Evolutionary conservation across 2,797 vertebrate genomes (phyloP), one percentile per base, ranked within the genome.

Genomic region (Cyclopterus lumpus): DNA sequence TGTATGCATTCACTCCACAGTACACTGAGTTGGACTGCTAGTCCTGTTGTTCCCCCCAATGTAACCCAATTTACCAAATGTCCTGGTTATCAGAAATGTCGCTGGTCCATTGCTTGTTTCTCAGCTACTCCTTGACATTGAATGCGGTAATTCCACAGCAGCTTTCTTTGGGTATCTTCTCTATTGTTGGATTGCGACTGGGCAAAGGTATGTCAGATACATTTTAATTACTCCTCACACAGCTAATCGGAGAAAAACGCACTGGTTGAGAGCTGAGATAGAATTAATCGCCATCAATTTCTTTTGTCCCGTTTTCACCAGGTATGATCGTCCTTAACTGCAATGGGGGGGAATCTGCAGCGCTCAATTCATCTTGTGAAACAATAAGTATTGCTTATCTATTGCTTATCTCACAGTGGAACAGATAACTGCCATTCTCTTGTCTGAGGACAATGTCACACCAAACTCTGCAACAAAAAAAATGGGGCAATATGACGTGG

Each of bases 191-290:
- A 26, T n/a, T 72, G 64, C 7, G 22, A 74, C 51, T 71, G 61
- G 49, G 63, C 73, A 61, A 53, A 44, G 9, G 73, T 46, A 77
- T 34, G 16, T 54, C 71, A 65, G 53, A 79, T 81, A 77, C 75
- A 86, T 86, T 84, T 76, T 79, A 84, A 86, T 81, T 60, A 1
- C 36, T 80, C 59, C 71, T 70, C 53, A 72, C 75, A 40, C 24
- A 53, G 62, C 72, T 81, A 77, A 80, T 71, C 71, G 59, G 71
- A 63, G 32, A 59, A 68, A 79, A 77, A 26, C 40, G 51, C 20
- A 16, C 64, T 61, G 63, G 76, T 67, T 8, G 22, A 66, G 48
- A 77, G 77, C 61, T 6, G 57, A 3, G 7, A 63, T 67, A 72
- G 48, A 80, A 73, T 72, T 51, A 48, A 80, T 61, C 26, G 12